Base-by-base conservation (phyloP, 2,797 vertebrate species). In the Melanotaenia parkinsoni region DNA sequence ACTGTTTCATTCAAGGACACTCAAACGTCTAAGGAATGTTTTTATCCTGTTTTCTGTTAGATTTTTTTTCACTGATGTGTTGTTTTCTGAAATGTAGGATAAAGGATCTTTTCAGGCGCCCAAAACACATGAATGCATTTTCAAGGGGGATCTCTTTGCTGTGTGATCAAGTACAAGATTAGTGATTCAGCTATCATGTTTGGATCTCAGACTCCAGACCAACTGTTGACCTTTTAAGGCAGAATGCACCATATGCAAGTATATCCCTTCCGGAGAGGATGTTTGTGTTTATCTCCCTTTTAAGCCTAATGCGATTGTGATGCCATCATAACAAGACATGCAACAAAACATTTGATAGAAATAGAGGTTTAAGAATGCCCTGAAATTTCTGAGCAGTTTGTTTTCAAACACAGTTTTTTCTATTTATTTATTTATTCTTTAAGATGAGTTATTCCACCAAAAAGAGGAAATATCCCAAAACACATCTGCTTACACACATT, bases 1-100 rank as follows among this genome's bases (percentile, higher is more conserved):
- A 28, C 16, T 51, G 62, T 72, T 68, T 14, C 57, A 67, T 73
- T 84, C 70, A 76, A 80, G 71, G 75, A 30, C 53, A 1, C 33
- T 5, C n/a, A 12, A 18, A 57, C 30, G 37, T 71, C 50, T 50
- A 43, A 57, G 33, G 35, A 81, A 61, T 67, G 63, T 84, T 72
- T 70, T 20, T 72, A 64, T 58, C 59, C 30, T 30, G 30, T 30
- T 30, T 30, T 45, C 18, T 45, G 18, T 45, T 14, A 16, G 4
- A 16, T 45, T 18, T 24, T 53, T 53, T 24, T 24, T 6, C 9
- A 24, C 50, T 24, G 47, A 51, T 51, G 22, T 24, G 13, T 56
- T 16, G 13, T 28, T 56, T 56, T 56, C 14, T 56, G 24, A 28
- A 14, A 26, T 8, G 22, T 56, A 43, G 38, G 13, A 14, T 43